Base-by-base conservation (phyloP, 2,888 invertebrate species). In the Bhutanitis thaidina region DNA sequence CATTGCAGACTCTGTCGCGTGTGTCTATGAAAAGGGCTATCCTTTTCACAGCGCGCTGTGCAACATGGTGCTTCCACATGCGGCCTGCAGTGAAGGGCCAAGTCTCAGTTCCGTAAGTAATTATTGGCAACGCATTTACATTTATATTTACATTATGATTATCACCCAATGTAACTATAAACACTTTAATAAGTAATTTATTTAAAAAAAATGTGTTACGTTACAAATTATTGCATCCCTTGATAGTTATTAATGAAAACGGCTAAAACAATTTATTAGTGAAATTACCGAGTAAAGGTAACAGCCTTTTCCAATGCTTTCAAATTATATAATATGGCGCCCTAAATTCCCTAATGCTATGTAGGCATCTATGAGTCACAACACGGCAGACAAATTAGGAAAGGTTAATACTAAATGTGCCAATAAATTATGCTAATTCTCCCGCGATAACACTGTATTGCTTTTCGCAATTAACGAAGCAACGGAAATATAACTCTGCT, bases 381-480 rank as follows among this genome's bases (percentile, higher is more conserved):
- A 37, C 25, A 30, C 29, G 27, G 25, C 15, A 35, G 51, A 46
- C 51, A 46, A 52, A 52, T 46, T 47, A 46, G n/a, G 10, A 43
- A 52, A 37, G 36, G 46, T 51, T 43, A 43, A 41, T 36, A 37
- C 35, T 40, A 12, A 51, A 51, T 29, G 46, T n/a, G 30, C 15
- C 30, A 16, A 45, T 45, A 40, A 51, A 45, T 35, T 37, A 35
- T 35, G 7, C 8, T 43, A 36, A 41, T 46, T 12, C 14, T 7
- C 13, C 10, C 32, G 36, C 45, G 51, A 46, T 51, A 44, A 40
- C 41, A 16, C 32, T 44, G 10, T 25, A 7, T 29, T n/a, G n/a
- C 20, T n/a, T 41, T 46, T 46, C 4, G 36, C 46, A 20, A 41
- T 40, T 30, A 43, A 38, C 30, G 12, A 4, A 5, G 37, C 49